Percentiles rank a stretch among this genome's conserved stretches.
phyloP scores from a whole-genome alignment of 2,797 vertebrate species.

The Phrynocephalus forsythii region DNA sequence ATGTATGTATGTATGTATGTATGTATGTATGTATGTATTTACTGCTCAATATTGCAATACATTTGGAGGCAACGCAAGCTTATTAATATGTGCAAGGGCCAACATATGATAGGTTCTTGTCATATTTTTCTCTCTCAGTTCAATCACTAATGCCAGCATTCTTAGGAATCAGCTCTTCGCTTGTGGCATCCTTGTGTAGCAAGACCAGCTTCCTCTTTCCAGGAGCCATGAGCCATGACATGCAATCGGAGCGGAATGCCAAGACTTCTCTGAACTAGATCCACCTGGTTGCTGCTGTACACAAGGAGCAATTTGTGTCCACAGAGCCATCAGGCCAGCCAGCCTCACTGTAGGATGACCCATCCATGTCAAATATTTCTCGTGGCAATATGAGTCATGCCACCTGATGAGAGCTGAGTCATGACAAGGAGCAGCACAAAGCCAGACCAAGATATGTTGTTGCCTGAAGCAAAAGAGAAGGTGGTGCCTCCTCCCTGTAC shows the following conservation, averaged over 20 bases:
- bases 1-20: no score
- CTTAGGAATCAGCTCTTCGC: no score
- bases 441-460: neutral
- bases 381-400: neutral
- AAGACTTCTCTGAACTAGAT: neutral
- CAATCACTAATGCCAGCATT: neutral
- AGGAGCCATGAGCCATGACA: neutral
- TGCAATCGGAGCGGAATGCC: neutral
- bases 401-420: neutral
- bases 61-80: no score
- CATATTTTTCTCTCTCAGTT: neutral
- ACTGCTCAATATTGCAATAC: no score
- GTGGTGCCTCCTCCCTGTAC: neutral
- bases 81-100: no score
- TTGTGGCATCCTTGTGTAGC: neutral
- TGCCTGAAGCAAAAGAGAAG: neutral
- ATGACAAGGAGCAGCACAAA: neutral
- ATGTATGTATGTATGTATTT: no score
- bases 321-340: neutral
- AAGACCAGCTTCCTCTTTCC: conserved; percentile 12
- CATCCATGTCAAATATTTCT: neutral
- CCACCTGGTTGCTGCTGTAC: neutral
- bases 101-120: neutral
- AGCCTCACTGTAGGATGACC: no score
- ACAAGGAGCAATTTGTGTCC: neutral